phyloP scores from a whole-genome alignment of 2,888 invertebrate genomes.

The Phalera bucephala region DNA sequence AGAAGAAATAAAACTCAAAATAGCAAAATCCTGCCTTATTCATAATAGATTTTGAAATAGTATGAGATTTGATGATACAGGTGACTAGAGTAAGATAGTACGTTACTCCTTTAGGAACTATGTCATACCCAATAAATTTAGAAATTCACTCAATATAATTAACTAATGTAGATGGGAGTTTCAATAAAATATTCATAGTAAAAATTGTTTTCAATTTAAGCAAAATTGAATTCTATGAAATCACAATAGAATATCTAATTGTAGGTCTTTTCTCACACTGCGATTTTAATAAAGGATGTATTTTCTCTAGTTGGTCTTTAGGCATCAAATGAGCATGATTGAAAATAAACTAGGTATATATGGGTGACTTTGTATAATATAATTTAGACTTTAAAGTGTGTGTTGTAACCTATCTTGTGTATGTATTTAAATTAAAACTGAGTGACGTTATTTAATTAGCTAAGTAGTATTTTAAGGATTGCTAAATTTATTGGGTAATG shows the following conservation, averaged over 20 bases:
- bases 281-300: conserved; percentile 44
- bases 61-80: conserved; percentile 30
- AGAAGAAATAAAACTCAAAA: too few species aligned
- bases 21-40: too few species aligned
- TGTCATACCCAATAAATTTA: conserved; percentile 81
- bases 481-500: conserved; percentile 83
- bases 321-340: conserved; percentile 59
- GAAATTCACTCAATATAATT: conserved; percentile 59
- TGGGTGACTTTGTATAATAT: conserved; percentile 24
- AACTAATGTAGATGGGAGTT: conserved; percentile 55
- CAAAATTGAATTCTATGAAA: conserved; percentile 75
- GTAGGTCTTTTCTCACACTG: conserved; percentile 67
- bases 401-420: conserved; percentile 25
- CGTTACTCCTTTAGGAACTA: conserved; percentile 62
- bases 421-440: conserved; percentile 42
- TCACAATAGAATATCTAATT: conserved; percentile 50
- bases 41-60: too few species aligned
- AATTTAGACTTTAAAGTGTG: conserved; percentile 27
- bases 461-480: conserved; percentile 68
- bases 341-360: conserved; percentile 10
- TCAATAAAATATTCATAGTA: conserved; percentile 52
- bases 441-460: conserved; percentile 63
- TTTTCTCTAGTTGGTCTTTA: conserved; percentile 78
- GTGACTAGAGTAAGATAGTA: conserved; percentile 38
- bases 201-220: conserved; percentile 69